phyloP scores from a whole-genome alignment of 1,140 invertebrate species.

The Pogonomyrmex californicus region DNA sequence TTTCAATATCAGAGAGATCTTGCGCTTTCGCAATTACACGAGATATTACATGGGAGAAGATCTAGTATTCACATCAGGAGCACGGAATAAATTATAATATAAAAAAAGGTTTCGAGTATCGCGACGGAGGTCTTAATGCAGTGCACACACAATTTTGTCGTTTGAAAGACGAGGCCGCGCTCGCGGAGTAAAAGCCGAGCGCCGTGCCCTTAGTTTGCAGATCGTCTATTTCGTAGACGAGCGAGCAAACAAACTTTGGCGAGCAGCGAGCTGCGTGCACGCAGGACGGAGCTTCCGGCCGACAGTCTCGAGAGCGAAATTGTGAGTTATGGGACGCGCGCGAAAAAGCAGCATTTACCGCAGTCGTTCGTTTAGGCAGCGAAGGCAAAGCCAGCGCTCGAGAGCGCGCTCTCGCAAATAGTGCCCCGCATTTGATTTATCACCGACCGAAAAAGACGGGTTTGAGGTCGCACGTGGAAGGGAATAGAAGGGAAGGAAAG shows the following conservation, averaged over 20 bases:
- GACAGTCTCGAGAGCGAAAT: constrained; percentile 47
- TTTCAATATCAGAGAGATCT: not conserved
- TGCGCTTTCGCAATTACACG: not conserved
- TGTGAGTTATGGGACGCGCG: constrained; percentile 48
- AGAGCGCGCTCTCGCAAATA: constrained; percentile 47
- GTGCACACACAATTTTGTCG: not conserved
- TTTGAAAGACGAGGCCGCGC: not conserved
- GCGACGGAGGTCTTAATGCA: not conserved
- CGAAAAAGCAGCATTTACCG: constrained; percentile 66
- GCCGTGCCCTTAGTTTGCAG: not conserved
- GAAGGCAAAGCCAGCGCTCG: constrained; percentile 47
- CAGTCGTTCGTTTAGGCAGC: constrained; percentile 66
- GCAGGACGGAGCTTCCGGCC: not conserved
- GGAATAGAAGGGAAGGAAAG: not conserved
- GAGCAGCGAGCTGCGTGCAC: constrained; percentile 30
- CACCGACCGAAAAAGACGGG: constrained; percentile 34
- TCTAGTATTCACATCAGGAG: too few species aligned
- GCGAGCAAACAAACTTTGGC: constrained; percentile 24
- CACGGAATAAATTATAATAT: not conserved
- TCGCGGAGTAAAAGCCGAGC: not conserved
- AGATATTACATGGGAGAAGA: not conserved
- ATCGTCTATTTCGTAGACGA: constrained; percentile 16
- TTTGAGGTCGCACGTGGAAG: not conserved
- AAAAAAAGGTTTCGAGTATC: not conserved
- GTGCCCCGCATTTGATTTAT: constrained; percentile 66